Conservation (phyloP, 2,888 invertebrate species). For the Sinhomidia bicolor region DNA sequence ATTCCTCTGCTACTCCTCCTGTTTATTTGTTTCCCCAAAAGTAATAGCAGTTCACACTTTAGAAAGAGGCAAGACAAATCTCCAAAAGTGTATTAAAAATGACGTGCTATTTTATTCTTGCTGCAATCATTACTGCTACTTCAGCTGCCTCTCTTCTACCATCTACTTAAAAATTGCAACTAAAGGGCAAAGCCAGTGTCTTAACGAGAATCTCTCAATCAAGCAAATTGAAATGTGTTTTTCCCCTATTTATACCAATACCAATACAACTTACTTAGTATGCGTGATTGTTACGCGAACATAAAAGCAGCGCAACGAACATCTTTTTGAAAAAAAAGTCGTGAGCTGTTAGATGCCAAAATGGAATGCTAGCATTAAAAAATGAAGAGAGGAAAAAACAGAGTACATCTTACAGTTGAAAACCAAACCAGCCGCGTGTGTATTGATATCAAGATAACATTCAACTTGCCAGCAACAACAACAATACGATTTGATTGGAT, state of each 20-base stretch:
- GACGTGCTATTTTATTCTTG: too few species aligned
- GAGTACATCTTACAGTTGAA: slow-evolving; percentile 30
- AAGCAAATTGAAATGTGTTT: slow-evolving; percentile 44
- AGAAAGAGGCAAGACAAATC: background rate
- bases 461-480: slow-evolving; percentile 62
- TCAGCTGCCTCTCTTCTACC: background rate
- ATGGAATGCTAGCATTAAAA: slow-evolving; percentile 61
- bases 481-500: slow-evolving; percentile 73
- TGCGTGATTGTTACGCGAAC: slow-evolving; percentile 49
- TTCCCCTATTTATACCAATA: slow-evolving; percentile 9
- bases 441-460: slow-evolving; percentile 69
- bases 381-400: slow-evolving; percentile 27
- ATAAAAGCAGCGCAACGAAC: slow-evolving; percentile 36
- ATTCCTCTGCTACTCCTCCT: slow-evolving; percentile 1
- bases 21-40: background rate
- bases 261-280: slow-evolving; percentile 30
- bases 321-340: slow-evolving; percentile 64
- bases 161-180: background rate
- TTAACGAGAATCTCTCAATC: slow-evolving; percentile 29
- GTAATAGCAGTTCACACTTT: slow-evolving; percentile 19
- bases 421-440: slow-evolving; percentile 65
- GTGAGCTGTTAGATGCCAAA: slow-evolving; percentile 70
- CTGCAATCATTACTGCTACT: background rate
- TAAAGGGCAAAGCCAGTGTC: slow-evolving; percentile 23
- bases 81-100: background rate